A percentile compares a stretch with the other conserved stretches of the same genome.
Evolutionary conservation across 2,797 vertebrate genomes (phyloP).

Genomic region (Chloroceryle inda): DNA sequence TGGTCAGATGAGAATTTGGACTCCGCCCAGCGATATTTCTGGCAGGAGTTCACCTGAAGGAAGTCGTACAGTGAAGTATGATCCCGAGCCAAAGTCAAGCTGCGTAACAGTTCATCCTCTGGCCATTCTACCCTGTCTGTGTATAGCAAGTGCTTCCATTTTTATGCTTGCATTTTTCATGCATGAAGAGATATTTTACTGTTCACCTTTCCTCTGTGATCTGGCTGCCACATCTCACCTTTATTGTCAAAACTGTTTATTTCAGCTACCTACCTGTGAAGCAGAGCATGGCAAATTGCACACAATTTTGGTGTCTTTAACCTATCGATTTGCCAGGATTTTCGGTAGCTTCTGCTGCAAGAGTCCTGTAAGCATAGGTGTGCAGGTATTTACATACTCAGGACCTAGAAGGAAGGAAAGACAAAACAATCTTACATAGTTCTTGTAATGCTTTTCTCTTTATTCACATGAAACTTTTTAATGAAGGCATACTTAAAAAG

Average conservation of each 20-base stretch:
- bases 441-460: background rate
- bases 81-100: background rate
- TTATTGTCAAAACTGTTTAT: background rate
- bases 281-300: background rate
- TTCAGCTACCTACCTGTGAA: background rate
- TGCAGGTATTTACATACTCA: background rate
- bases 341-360: background rate
- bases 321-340: background rate
- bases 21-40: background rate
- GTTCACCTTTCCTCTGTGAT: background rate
- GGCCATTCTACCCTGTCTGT: background rate
- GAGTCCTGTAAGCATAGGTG: background rate
- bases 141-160: background rate
- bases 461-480: background rate
- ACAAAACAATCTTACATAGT: background rate
- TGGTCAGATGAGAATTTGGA: background rate
- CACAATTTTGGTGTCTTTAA: background rate
- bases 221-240: background rate
- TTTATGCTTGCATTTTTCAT: background rate
- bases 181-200: background rate
- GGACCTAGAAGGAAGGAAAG: background rate
- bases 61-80: background rate
- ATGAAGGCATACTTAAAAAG: background rate
- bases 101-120: background rate
- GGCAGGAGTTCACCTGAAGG: conserved; percentile 5